Percentiles rank a stretch among this genome's conserved stretches.
Evolutionary conservation across 2,888 invertebrate genomes (phyloP).

Genomic region (Dicycla oo): DNA sequence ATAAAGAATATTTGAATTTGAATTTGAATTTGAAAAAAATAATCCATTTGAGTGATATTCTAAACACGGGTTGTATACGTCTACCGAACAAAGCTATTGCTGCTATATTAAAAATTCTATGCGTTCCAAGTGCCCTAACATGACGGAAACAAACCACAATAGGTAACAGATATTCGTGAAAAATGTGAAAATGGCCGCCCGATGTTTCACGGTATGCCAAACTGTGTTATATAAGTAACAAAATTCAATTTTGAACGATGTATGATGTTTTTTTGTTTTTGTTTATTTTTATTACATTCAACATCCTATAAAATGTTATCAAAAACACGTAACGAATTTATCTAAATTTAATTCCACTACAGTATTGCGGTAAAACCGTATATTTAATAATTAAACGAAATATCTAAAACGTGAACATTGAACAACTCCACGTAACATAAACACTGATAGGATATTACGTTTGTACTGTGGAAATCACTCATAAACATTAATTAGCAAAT

Average conservation of each 20-base stretch:
- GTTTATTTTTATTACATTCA: constrained; percentile 24
- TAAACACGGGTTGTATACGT: background rate
- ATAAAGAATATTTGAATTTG: too few species aligned
- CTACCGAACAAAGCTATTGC: constrained; percentile 19
- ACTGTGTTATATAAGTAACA: constrained; percentile 32
- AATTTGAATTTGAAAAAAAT: too few species aligned
- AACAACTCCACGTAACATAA: constrained; percentile 30
- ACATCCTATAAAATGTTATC: constrained; percentile 8
- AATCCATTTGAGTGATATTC: constrained; percentile 20
- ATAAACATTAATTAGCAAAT: constrained; percentile 78
- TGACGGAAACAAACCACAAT: constrained; percentile 46
- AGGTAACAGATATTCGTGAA: constrained; percentile 48
- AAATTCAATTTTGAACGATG: constrained; percentile 43
- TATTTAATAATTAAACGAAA: constrained; percentile 9
- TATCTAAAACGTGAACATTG: constrained; percentile 2
- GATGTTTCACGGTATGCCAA: constrained; percentile 45
- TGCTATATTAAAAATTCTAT: constrained; percentile 45
- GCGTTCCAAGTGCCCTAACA: constrained; percentile 38
- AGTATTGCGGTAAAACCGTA: background rate
- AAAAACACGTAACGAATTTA: constrained; percentile 30
- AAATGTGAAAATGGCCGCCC: constrained; percentile 35
- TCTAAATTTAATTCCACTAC: constrained; percentile 22
- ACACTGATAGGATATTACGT: constrained; percentile 43
- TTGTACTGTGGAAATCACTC: constrained; percentile 67
- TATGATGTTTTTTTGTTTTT: constrained; percentile 15